Base-by-base conservation (phyloP, 2,888 invertebrate genomes). In the Callinectes sapidus region DNA sequence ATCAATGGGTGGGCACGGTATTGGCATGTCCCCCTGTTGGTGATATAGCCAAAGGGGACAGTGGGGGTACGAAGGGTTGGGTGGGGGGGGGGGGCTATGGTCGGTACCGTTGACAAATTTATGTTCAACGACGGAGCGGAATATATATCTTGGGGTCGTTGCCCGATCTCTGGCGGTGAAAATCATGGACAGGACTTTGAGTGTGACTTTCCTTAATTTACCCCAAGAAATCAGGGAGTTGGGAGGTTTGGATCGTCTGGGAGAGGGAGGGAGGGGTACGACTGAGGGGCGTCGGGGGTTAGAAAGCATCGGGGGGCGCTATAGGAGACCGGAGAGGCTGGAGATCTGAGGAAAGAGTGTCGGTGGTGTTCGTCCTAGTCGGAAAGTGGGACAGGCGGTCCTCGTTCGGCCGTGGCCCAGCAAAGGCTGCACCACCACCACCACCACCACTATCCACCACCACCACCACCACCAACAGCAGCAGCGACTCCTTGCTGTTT, bases 81-180 rank as follows among this genome's bases (percentile, higher is more conserved):
- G n/a, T n/a, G n/a, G n/a, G n/a, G n/a, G n/a, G n/a, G 35, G 35
- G 32, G 23, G 61, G 61, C 18, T 16, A 35, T 32, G 35, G 81
- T 81, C 32, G 32, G 81, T 81, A 32, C 81, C 81, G 81, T 81
- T 81, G 81, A 81, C 81, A 35, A 81, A 35, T 81, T 35, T 81
- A 81, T 81, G 81, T 35, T 81, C 81, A 81, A 35, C 81, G 81
- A 81, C 35, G 35, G 81, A 35, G 81, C 35, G 81, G 81, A 81
- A 81, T 81, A 81, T 81, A 81, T 81, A 81, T 81, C 81, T 81
- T 81, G 81, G 81, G 81, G 81, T 81, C 81, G 81, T 81, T 81
- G 81, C 81, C 81, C 81, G 81, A 81, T 81, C 81, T 81, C 32
- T 16, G 32, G 32, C 81, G 81, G 81, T 16, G 35, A 81, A 81